Base-by-base conservation (phyloP, 2,888 invertebrate genomes). In the Trachelus troglodyta region DNA sequence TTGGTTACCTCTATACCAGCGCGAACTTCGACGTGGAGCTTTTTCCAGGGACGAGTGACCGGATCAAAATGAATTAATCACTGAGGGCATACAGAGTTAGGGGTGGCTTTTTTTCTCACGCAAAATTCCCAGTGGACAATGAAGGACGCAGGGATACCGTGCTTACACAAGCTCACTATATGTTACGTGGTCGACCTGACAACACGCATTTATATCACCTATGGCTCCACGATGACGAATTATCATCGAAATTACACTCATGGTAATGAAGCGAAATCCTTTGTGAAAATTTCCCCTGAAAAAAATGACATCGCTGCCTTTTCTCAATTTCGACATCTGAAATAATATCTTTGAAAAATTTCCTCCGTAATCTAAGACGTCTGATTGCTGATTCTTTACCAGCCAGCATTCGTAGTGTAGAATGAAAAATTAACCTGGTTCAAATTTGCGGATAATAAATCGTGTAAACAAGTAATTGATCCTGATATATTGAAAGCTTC, bases 201-300 rank as follows among this genome's bases (percentile, higher is more conserved):
- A 33, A 69, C 34, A 77, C 80, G 81, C 83, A 78, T 85, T 83
- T 82, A 83, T 71, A 80, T 78, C 33, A 33, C 34, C 34, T 15
- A 23, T 34, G 71, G 31, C 11, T 30, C 31, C 12, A 33, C 3
- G 84, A 80, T 85, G 86, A 86, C 83, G 83, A 85, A 85, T 86
- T 86, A 83, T 79, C 31, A 71, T 71, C 71, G 31, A 71, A 71
- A 71, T 71, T 71, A 71, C 71, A 23, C 71, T 71, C 71, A 1
- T 4, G 23, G 56, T 56, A 71, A 71, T 15, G 71, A 31, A 12
- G 71, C 23, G 71, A 12, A 31, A 31, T 31, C 31, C 23, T 23
- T 56, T 9, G 56, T 56, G 9, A 56, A 56, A 56, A 23, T 56
- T 56, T 0, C 56, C 56, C 23, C 23, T 56, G 1, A 23, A 56